Percentiles rank a stretch among this genome's conserved stretches.
phyloP scores from a whole-genome alignment of 64 coral and sea anemone genomes.

The Acropora tenuis region DNA sequence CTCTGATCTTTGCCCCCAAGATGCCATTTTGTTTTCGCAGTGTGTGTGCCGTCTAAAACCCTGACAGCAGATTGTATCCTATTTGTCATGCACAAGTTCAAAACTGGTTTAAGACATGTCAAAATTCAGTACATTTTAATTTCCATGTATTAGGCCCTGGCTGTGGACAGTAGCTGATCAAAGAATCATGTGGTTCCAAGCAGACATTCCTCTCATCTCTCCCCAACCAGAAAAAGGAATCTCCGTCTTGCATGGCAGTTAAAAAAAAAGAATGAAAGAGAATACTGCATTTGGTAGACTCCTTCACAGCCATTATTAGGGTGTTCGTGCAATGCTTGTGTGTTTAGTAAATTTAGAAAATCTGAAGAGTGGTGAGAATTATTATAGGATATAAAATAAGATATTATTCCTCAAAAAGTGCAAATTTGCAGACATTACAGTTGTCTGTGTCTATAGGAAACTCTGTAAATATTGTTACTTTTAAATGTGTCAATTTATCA shows the following conservation, averaged over 20 bases:
- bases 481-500: conserved; percentile 13
- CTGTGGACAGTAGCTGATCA: conserved; percentile 10
- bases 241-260: conserved; percentile 2
- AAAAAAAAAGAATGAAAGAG: conserved; percentile 5
- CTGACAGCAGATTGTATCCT: conserved; percentile 7
- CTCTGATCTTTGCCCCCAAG: conserved; percentile 13
- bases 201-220: conserved; percentile 7
- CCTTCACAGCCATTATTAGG: conserved; percentile 7
- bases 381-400: conserved; percentile 17
- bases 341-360: conserved; percentile 6
- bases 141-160: conserved; percentile 2
- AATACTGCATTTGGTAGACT: conserved; percentile 12
- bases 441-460: conserved; percentile 15
- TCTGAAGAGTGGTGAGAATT: conserved; percentile 11
- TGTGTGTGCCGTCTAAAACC: conserved; percentile 10
- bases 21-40: conserved; percentile 14
- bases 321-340: background rate
- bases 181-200: conserved; percentile 3
- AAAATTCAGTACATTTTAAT: conserved; percentile 16
- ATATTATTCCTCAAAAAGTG: conserved; percentile 6
- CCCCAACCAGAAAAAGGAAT: conserved; percentile 7
- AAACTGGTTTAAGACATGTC: conserved; percentile 11
- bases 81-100: conserved; percentile 11
- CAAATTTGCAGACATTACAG: conserved; percentile 15
- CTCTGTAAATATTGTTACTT: conserved; percentile 16